phyloP scores from a whole-genome alignment of 2,888 invertebrate species.

The Drosophila nigritarsus region DNA sequence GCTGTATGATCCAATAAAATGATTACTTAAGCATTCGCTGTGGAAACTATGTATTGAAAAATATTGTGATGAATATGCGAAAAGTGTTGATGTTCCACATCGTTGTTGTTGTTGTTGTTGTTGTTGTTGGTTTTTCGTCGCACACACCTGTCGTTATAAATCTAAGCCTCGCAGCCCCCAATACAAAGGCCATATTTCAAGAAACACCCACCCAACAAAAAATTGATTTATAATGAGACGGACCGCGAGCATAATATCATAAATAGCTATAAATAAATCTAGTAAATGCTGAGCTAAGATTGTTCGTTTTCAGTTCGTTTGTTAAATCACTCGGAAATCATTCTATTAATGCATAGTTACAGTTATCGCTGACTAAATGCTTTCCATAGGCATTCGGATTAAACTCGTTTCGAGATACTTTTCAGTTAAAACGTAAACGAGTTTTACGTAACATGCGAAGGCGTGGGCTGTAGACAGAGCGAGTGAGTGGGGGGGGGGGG shows the following conservation, averaged over 20 bases:
- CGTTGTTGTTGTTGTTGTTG: conserved; percentile 8
- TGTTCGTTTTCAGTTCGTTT: not conserved
- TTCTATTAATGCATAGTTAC: conserved; percentile 13
- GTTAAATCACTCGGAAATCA: not conserved
- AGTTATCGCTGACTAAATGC: conserved; percentile 54
- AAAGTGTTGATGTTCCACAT: conserved; percentile 24
- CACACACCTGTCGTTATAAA: conserved; percentile 68
- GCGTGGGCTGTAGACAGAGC: not conserved
- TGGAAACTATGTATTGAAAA: not conserved
- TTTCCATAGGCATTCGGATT: conserved; percentile 47
- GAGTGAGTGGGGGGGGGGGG: not conserved
- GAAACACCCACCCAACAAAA: conserved; percentile 34
- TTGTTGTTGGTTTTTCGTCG: not conserved
- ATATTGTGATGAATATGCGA: conserved; percentile 46
- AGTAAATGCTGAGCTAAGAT: not conserved
- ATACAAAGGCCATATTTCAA: conserved; percentile 60
- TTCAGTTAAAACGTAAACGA: conserved; percentile 35
- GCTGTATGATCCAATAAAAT: conserved; percentile 58
- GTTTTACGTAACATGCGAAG: conserved; percentile 19
- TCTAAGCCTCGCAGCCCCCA: conserved; percentile 37
- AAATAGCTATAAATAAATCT: conserved; percentile 20
- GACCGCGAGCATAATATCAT: conserved; percentile 16
- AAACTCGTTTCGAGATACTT: conserved; percentile 60
- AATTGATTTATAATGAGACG: conserved; percentile 63
- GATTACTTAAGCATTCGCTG: conserved; percentile 35